Evolutionary conservation across 2,888 invertebrate species (phyloP).

Genomic region (Diabrotica balteata): DNA sequence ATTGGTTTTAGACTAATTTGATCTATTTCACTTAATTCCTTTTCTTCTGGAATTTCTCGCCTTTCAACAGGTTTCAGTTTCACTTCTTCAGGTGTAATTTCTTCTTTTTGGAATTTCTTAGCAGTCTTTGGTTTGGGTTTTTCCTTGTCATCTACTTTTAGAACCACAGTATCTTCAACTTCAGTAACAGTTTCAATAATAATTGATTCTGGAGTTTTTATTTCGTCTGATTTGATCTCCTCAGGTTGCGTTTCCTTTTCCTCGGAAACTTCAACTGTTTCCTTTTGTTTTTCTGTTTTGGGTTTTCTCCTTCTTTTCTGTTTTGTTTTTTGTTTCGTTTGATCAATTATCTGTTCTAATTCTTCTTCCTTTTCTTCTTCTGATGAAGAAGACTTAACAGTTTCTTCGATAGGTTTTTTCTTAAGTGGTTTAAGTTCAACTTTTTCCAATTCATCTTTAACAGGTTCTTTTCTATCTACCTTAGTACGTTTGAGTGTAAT

Average conservation of each 20-base stretch:
- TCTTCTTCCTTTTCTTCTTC: slow-evolving; percentile 29
- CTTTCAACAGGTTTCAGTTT: slow-evolving; percentile 56
- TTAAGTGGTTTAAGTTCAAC: slow-evolving; percentile 40
- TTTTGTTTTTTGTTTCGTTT: slow-evolving; percentile 41
- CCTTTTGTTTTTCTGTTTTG: slow-evolving; percentile 45
- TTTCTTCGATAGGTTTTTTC: slow-evolving; percentile 65
- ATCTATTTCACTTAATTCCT: slow-evolving; percentile 53
- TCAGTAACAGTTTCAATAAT: slow-evolving; percentile 66
- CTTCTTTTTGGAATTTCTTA: slow-evolving; percentile 50
- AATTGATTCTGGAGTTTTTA: slow-evolving; percentile 48
- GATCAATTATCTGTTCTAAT: slow-evolving; percentile 18
- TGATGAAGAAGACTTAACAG: slow-evolving; percentile 37
- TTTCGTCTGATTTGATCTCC: slow-evolving; percentile 51
- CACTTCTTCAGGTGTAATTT: slow-evolving; percentile 45
- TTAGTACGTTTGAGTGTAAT: slow-evolving; percentile 61
- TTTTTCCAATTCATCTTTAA: slow-evolving; percentile 44
- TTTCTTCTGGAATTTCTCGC: slow-evolving; percentile 40
- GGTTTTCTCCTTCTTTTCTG: slow-evolving; percentile 29
- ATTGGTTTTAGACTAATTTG: slow-evolving; percentile 54
- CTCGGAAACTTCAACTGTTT: slow-evolving; percentile 19
- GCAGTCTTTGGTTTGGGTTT: slow-evolving; percentile 50
- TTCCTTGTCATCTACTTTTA: slow-evolving; percentile 60
- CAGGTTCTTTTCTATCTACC: slow-evolving; percentile 39
- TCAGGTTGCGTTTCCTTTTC: slow-evolving; percentile 45
- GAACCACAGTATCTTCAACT: slow-evolving; percentile 66